phyloP scores from a whole-genome alignment of 2,113 vertebrate genomes.

The Nothocercus nigrocapillus region DNA sequence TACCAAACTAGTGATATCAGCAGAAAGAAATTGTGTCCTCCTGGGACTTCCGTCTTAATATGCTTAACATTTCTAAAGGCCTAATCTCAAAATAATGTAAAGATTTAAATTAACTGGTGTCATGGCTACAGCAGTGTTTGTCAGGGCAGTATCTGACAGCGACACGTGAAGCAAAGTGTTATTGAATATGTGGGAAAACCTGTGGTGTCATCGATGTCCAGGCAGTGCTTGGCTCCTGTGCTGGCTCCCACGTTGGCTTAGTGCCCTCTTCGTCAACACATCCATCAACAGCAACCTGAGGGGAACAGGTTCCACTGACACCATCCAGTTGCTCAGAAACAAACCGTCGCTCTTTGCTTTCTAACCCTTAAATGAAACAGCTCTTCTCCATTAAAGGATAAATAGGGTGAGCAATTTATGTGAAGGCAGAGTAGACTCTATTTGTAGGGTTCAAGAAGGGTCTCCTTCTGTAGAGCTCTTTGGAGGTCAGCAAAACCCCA shows the following conservation, averaged over 20 bases:
- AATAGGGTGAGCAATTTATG: background rate
- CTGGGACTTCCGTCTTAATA: background rate
- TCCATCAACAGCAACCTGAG: conserved; percentile 11
- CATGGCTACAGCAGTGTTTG: background rate
- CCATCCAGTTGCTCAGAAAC: background rate
- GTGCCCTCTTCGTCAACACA: background rate
- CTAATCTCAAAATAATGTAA: background rate
- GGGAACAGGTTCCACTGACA: background rate
- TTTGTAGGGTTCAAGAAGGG: background rate
- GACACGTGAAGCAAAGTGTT: background rate
- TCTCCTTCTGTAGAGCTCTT: background rate
- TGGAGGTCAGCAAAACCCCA: background rate
- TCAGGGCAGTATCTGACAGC: background rate
- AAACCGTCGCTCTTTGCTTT: conserved; percentile 1
- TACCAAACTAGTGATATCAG: background rate
- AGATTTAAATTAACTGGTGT: background rate
- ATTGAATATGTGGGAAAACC: background rate
- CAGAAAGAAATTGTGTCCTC: background rate
- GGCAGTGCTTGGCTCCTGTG: background rate
- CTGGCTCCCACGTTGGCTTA: background rate
- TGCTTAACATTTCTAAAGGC: background rate
- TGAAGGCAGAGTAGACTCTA: background rate
- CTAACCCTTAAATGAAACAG: background rate
- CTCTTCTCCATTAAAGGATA: background rate
- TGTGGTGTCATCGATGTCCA: background rate